Evolutionary conservation across 2,113 vertebrate genomes (phyloP), one percentile per base, ranked within the genome.

Genomic region (Cyrtonyx montezumae): DNA sequence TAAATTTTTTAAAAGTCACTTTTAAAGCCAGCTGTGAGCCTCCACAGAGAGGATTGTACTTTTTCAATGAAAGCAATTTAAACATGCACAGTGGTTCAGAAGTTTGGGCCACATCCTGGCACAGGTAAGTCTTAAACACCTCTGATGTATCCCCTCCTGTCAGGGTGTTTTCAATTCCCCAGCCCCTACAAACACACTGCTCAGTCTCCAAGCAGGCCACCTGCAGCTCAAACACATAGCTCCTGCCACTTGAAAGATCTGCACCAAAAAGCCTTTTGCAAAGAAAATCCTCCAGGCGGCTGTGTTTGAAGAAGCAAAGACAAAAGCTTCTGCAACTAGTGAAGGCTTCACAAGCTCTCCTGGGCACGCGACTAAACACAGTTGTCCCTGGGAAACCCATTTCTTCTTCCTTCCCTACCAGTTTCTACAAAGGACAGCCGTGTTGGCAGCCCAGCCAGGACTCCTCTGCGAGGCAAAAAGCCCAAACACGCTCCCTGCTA

Each of bases 221-320:
- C 93, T 95, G 88, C 45, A 0, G 68, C 74, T 94, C 69, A 7
- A 61, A 85, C 76, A 70, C 74, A 76, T 89, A 93, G 53, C 59
- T 86, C 88, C 89, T 55, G 68, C 63, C 69, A 45, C 92, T 96
- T 96, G 66, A 94, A 96, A 96, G 89, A 9, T 82, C 66, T 37
- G 26, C 77, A 88, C 78, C 83, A 90, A 87, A 95, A 87, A 87
- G 46, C 74, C 17, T 65, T 78, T 89, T 87, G 77, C 94, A 93
- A 93, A 94, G 86, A 79, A 94, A 92, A 40, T 61, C 87, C 85
- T 91, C 55, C 82, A 51, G 93, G 83, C 25, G 4, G 55, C 74
- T 53, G 78, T 15, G 26, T 93, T 96, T 96, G 91, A 96, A 92
- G 92, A 90, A n/a, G 34, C 69, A 87, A 37, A 93, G 79, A 93